Conservation (phyloP, 2,888 invertebrate genomes). For the Pheosia gnoma region DNA sequence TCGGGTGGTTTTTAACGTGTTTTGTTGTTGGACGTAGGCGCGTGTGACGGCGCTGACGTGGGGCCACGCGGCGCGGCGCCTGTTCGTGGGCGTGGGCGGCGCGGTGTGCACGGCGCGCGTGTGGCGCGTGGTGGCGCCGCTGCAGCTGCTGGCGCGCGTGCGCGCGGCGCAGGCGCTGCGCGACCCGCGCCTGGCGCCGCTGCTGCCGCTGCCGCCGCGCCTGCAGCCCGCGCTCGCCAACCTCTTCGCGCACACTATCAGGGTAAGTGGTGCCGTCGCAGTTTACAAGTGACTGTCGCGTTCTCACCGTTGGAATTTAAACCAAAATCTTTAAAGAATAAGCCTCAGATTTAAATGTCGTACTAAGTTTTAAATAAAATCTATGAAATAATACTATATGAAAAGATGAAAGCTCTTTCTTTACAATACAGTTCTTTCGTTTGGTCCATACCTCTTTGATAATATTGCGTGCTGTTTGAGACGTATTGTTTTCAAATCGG, state of each 20-base stretch:
- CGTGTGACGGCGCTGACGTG: constrained; percentile 92
- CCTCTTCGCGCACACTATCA: constrained; percentile 96
- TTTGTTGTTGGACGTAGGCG: neutral
- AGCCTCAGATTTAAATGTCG: too few relatives aligned
- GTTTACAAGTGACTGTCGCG: too few relatives aligned
- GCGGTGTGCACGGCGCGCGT: constrained; percentile 97
- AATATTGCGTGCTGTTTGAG: too few relatives aligned
- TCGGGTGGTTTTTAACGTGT: too few relatives aligned
- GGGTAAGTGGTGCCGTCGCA: constrained; percentile 82
- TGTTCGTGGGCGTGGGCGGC: constrained; percentile 93
- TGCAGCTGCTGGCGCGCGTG: constrained; percentile 95
- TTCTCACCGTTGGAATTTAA: too few relatives aligned
- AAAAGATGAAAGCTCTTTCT: too few relatives aligned
- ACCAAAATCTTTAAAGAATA: too few relatives aligned
- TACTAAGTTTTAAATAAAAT: too few relatives aligned
- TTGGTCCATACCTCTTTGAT: too few relatives aligned
- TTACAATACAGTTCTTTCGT: too few relatives aligned
- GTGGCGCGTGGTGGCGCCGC: constrained; percentile 93
- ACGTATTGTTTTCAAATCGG: too few relatives aligned
- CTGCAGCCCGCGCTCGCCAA: constrained; percentile 93
- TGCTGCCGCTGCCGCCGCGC: constrained; percentile 94
- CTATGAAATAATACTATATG: too few relatives aligned
- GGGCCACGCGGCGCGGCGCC: constrained; percentile 98
- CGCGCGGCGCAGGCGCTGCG: constrained; percentile 90
- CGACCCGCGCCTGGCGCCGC: constrained; percentile 89